Percentiles rank a stretch among this genome's conserved stretches.
Evolutionary conservation across 1,140 invertebrate genomes (phyloP).

Genomic region (Venturia canescens): DNA sequence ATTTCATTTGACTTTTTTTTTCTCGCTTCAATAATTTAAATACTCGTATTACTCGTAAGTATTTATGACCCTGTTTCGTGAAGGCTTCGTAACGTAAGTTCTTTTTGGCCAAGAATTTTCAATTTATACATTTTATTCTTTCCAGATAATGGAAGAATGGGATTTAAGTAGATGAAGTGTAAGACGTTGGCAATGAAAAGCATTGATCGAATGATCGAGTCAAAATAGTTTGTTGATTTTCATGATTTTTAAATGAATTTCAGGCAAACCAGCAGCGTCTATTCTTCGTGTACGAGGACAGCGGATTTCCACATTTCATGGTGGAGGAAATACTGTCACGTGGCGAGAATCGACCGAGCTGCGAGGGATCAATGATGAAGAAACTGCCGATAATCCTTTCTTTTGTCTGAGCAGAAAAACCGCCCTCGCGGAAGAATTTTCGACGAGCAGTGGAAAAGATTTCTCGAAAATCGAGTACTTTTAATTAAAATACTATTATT

Average conservation of each 20-base stretch:
- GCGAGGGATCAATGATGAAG: neutral
- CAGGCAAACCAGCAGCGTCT: too few species aligned
- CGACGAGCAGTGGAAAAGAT: too few species aligned
- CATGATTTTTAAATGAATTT: too few species aligned
- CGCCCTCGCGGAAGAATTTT: neutral
- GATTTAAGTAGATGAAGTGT: conserved; percentile 27
- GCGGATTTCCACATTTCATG: too few species aligned
- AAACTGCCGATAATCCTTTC: neutral
- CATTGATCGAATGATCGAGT: neutral
- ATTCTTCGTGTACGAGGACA: too few species aligned
- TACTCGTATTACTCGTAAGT: conserved; percentile 74
- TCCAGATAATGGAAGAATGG: conserved; percentile 28
- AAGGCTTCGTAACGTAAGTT: conserved; percentile 76
- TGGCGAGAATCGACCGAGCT: neutral
- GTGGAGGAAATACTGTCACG: too few species aligned
- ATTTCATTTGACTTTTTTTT: conserved; percentile 54
- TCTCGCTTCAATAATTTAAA: conserved; percentile 69
- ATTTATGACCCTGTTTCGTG: conserved; percentile 76
- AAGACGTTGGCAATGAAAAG: conserved; percentile 10
- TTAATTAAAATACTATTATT: neutral
- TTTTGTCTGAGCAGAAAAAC: neutral
- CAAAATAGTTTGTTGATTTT: neutral
- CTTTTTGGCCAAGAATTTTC: conserved; percentile 63
- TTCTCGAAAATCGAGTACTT: neutral
- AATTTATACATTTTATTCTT: conserved; percentile 31